phyloP scores from a whole-genome alignment of 2,113 vertebrate species.

The Motacilla tschutschensis region DNA sequence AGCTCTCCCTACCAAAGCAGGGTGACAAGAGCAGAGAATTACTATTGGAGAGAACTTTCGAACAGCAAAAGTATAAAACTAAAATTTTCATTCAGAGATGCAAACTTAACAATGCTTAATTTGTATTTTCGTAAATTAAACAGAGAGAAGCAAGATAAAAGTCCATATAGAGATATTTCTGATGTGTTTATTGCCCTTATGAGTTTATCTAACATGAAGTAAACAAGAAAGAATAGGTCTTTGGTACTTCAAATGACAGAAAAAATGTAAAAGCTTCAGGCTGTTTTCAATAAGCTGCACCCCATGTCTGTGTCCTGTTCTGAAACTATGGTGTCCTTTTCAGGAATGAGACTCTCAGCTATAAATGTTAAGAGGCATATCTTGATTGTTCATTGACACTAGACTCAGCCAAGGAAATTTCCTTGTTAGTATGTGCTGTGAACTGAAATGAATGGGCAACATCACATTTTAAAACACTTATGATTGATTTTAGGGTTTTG shows the following conservation, averaged over 20 bases:
- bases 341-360: not conserved
- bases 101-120: not conserved
- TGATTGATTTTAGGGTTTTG: not conserved
- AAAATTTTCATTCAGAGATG: not conserved
- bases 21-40: not conserved
- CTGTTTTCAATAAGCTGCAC: not conserved
- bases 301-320: not conserved
- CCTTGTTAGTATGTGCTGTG: not conserved
- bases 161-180: not conserved
- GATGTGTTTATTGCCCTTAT: not conserved
- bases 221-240: not conserved
- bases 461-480: not conserved
- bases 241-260: not conserved
- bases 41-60: not conserved
- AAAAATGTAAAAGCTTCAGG: not conserved
- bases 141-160: not conserved
- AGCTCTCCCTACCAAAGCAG: not conserved
- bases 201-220: not conserved
- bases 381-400: not conserved
- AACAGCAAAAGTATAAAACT: not conserved
- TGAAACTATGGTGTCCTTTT: not conserved
- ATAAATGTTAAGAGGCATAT: not conserved
- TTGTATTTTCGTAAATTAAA: not conserved
- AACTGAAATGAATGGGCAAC: not conserved
- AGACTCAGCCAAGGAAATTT: not conserved